These are phyloP conservation scores for Oceanodroma tethys DNA, from an alignment of 2,113 vertebrate species.

Conservation along the genomic window DNA sequence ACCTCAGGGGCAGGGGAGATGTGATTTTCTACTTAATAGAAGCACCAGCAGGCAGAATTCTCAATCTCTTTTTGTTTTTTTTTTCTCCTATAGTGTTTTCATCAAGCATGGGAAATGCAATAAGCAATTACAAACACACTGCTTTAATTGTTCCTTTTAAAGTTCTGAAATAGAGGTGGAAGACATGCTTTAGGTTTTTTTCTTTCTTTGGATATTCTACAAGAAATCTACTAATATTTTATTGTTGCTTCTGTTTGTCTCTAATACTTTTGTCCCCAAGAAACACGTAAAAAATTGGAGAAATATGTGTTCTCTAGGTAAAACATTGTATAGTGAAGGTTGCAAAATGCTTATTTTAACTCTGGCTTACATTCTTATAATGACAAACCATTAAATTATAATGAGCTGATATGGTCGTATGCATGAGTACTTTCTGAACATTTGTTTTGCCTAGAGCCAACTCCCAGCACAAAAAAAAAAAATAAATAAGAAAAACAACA, in stretches of 20 bases:
- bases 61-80: background rate
- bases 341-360: background rate
- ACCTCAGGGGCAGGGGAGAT: background rate
- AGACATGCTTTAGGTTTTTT: background rate
- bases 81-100: background rate
- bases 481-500: fast-evolving
- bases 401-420: background rate
- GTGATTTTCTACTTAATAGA: slow-evolving; percentile 20
- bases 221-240: background rate
- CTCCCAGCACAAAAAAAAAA: background rate
- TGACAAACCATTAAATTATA: background rate
- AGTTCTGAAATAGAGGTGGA: background rate
- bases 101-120: background rate
- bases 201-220: background rate
- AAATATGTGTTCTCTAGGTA: background rate
- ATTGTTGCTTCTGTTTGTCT: background rate
- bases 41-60: background rate
- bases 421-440: background rate
- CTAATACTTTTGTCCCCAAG: background rate
- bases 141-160: background rate
- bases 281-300: background rate
- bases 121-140: background rate
- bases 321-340: background rate
- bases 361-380: background rate
- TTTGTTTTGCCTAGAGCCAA: background rate